phyloP scores from a whole-genome alignment of 2,888 invertebrate genomes.

The Melanargia galathea region DNA sequence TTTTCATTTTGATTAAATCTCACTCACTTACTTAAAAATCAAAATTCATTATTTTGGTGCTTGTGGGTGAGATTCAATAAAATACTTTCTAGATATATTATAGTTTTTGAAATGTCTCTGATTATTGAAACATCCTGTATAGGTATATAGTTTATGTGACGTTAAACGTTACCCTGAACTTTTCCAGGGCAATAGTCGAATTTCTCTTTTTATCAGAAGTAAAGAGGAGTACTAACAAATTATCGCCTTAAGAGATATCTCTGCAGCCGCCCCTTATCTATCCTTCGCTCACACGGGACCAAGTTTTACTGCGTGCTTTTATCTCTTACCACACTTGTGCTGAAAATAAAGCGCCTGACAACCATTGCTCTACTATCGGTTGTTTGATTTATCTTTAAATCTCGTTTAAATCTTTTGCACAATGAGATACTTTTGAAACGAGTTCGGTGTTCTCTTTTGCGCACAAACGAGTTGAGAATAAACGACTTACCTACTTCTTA shows the following conservation, averaged over 20 bases:
- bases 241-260: constrained; percentile 69
- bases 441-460: background rate
- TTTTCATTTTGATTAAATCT: no score
- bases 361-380: constrained; percentile 21
- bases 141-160: constrained; percentile 31
- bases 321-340: constrained; percentile 68
- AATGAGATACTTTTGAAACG: background rate
- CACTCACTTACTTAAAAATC: no score
- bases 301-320: constrained; percentile 68
- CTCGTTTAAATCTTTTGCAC: constrained; percentile 8
- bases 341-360: constrained; percentile 61
- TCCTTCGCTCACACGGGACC: constrained; percentile 65
- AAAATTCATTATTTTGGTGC: no score
- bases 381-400: constrained; percentile 23
- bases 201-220: constrained; percentile 58
- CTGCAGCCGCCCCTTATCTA: constrained; percentile 61
- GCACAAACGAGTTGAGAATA: background rate
- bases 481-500: background rate
- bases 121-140: background rate
- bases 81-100: no score
- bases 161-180: constrained; percentile 48
- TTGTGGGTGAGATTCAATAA: no score
- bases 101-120: background rate
- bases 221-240: constrained; percentile 68
- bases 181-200: constrained; percentile 45